Conservation (phyloP, 2,797 vertebrate genomes). For the Sardinella longiceps region DNA sequence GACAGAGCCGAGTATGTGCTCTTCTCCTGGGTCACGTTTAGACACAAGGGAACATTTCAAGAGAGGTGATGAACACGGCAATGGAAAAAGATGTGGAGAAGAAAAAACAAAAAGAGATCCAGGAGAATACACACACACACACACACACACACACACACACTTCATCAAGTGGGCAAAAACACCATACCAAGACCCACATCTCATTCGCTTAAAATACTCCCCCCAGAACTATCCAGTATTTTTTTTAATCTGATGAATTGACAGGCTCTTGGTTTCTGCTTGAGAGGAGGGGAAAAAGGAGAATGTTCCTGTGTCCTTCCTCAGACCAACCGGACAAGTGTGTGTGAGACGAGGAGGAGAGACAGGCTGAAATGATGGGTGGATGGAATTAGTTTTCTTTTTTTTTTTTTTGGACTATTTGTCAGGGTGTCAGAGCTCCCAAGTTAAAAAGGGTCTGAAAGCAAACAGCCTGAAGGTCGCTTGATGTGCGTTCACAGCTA, state of each 20-base stretch:
- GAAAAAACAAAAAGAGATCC: background rate
- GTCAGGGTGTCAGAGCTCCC: background rate
- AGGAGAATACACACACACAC: background rate
- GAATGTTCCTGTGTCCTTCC: background rate
- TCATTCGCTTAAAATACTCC: slow-evolving; percentile 45
- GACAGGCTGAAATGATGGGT: slow-evolving; percentile 22
- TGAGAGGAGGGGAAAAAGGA: background rate
- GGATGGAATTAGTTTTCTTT: slow-evolving; percentile 7
- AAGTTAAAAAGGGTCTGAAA: background rate
- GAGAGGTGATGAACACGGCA: background rate
- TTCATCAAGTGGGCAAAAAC: slow-evolving; percentile 42
- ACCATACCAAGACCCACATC: slow-evolving; percentile 41
- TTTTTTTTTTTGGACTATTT: background rate
- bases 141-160: background rate
- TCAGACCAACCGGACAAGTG: background rate
- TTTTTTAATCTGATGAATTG: slow-evolving; percentile 2
- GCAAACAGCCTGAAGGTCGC: background rate
- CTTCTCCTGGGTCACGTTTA: background rate
- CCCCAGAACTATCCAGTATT: background rate
- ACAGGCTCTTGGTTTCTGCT: background rate
- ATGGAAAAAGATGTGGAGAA: background rate
- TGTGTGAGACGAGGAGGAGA: slow-evolving; percentile 7
- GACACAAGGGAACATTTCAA: slow-evolving; percentile 10
- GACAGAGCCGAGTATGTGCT: background rate
- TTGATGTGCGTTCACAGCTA: background rate